phyloP scores from a whole-genome alignment of 2,797 vertebrate species.

The Centropyge bicolor region DNA sequence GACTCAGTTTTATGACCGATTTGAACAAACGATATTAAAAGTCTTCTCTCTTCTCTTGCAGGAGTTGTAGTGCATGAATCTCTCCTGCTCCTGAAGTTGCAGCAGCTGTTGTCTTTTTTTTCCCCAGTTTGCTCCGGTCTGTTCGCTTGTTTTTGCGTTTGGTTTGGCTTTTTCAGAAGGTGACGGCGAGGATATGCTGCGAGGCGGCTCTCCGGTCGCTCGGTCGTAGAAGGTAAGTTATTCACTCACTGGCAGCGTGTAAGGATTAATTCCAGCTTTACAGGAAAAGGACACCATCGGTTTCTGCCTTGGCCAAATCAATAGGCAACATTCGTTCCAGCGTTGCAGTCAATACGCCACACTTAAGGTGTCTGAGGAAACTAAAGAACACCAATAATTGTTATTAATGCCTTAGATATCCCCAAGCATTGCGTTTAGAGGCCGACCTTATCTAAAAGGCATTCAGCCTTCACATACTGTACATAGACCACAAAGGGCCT shows the following conservation, averaged over 20 bases:
- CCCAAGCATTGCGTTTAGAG: conserved; percentile 69
- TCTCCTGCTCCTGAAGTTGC: background rate
- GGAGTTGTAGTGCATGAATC: conserved; percentile 1
- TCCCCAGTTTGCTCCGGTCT: conserved; percentile 1
- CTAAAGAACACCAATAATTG: conserved; percentile 84
- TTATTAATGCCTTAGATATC: conserved; percentile 80
- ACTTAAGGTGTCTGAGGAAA: conserved; percentile 82
- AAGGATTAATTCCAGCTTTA: conserved; percentile 74
- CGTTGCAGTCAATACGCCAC: conserved; percentile 83
- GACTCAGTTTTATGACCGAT: background rate
- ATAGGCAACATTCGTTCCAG: conserved; percentile 83
- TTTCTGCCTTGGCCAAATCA: conserved; percentile 79
- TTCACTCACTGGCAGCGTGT: conserved; percentile 49
- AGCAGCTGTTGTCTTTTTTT: background rate
- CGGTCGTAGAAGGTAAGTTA: conserved; percentile 44
- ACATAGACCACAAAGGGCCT: conserved; percentile 23
- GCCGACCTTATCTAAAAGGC: conserved; percentile 58
- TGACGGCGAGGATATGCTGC: background rate
- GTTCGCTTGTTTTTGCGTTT: conserved; percentile 3
- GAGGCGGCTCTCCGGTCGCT: conserved; percentile 33
- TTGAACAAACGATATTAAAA: background rate
- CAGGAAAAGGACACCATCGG: conserved; percentile 72
- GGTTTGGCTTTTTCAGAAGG: conserved; percentile 24
- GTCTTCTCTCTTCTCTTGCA: background rate
- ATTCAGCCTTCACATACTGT: conserved; percentile 40